Conservation (phyloP, 2,888 invertebrate species). For the Tyria jacobaeae region DNA sequence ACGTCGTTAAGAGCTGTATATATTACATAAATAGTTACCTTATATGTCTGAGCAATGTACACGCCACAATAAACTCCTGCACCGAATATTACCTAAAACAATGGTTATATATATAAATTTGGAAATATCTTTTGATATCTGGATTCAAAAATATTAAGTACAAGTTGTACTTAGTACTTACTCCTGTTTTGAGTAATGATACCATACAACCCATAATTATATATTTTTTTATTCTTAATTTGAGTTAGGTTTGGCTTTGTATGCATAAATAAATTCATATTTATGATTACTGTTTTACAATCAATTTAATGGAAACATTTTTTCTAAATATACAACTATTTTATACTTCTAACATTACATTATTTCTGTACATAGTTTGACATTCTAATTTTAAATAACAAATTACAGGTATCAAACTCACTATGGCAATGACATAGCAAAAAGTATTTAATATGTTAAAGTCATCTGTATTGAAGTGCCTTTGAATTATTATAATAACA, state of each 20-base stretch:
- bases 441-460: conserved; percentile 1
- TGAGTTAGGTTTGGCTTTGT: not conserved
- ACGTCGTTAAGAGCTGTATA: too few species aligned
- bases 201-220: conserved; percentile 32
- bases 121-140: not conserved
- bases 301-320: not conserved
- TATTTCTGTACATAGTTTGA: conserved; percentile 6
- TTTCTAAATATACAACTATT: not conserved
- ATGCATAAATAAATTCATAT: conserved; percentile 5
- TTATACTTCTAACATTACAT: not conserved
- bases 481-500: not conserved
- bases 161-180: conserved; percentile 28
- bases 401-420: not conserved
- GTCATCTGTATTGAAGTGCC: not conserved
- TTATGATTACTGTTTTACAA: not conserved
- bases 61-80: conserved; percentile 91
- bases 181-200: conserved; percentile 38
- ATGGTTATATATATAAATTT: conserved; percentile 9
- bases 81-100: conserved; percentile 88
- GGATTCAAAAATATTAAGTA: not conserved
- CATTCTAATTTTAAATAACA: conserved; percentile 19
- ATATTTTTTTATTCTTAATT: not conserved
- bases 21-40: conserved; percentile 54
- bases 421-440: conserved; percentile 6
- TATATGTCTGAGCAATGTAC: conserved; percentile 88